Percentiles rank a stretch among this genome's conserved stretches.
These are phyloP conservation scores for Xanthorhoe designata DNA, from an alignment of 2,888 invertebrate species.

Conservation along the genomic window DNA sequence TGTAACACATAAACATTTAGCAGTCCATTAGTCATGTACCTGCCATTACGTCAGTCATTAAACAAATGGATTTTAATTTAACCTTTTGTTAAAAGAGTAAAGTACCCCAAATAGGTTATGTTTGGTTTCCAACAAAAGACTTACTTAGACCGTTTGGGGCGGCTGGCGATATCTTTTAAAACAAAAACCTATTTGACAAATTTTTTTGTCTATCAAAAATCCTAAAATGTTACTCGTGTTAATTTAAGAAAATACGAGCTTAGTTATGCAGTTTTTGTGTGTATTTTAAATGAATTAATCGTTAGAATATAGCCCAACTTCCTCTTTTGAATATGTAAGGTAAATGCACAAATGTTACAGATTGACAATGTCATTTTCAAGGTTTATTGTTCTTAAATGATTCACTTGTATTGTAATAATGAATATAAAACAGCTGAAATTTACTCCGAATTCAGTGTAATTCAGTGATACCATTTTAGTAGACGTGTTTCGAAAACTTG, in stretches of 20 bases:
- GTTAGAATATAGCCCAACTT: constrained; percentile 7
- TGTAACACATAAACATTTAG: no score
- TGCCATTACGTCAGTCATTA: background rate
- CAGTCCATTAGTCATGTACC: no score
- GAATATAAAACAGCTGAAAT: constrained; percentile 26
- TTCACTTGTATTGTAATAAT: background rate
- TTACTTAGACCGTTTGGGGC: background rate
- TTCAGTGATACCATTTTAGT: constrained; percentile 16
- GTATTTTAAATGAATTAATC: background rate
- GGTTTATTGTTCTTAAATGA: constrained; percentile 8
- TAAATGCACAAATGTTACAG: constrained; percentile 6
- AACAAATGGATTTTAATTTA: constrained; percentile 1
- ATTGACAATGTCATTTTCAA: constrained; percentile 25
- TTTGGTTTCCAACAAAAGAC: background rate
- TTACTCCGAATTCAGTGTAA: constrained; percentile 10
- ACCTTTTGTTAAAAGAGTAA: background rate
- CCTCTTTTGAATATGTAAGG: constrained; percentile 28
- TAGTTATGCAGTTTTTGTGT: no score
- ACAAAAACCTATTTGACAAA: no score
- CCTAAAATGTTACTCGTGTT: no score
- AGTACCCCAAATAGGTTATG: background rate
- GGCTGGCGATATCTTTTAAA: no score
- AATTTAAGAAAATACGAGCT: no score
- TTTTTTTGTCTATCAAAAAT: no score
- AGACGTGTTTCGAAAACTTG: constrained; percentile 9